These are phyloP conservation scores for Chromobotia macracanthus DNA, from an alignment of 2,797 vertebrate species.

Conservation along the genomic window DNA sequence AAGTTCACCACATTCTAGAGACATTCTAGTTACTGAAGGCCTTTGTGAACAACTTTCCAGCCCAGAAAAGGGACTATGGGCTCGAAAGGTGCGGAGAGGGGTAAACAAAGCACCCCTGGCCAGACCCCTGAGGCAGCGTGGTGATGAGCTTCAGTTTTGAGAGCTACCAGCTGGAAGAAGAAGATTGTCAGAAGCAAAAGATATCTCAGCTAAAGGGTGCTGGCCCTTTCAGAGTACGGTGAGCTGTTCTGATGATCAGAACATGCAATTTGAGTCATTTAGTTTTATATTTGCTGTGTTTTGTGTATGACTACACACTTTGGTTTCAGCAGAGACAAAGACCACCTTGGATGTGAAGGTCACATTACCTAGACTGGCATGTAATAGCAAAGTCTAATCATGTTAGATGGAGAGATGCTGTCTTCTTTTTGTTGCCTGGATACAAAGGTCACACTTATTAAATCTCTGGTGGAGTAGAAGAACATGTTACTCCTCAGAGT, in stretches of 20 bases:
- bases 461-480: conserved; percentile 61
- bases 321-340: not conserved
- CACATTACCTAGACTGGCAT: conserved; percentile 36
- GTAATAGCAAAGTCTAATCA: conserved; percentile 48
- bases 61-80: conserved; percentile 73
- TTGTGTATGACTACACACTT: not conserved
- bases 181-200: conserved; percentile 78
- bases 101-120: conserved; percentile 78
- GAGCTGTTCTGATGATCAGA: conserved; percentile 56
- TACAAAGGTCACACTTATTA: conserved; percentile 65
- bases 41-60: conserved; percentile 18
- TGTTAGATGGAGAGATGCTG: conserved; percentile 45
- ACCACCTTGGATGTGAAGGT: conserved; percentile 13
- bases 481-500: conserved; percentile 23
- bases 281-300: not conserved
- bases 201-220: conserved; percentile 81
- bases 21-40: conserved; percentile 20
- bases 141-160: conserved; percentile 95
- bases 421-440: conserved; percentile 38
- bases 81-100: conserved; percentile 79
- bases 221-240: conserved; percentile 88
- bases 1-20: conserved; percentile 4
- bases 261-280: not conserved
- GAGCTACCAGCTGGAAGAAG: conserved; percentile 91
- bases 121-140: conserved; percentile 79